Percentiles rank a stretch among this genome's conserved stretches.
Conservation (phyloP, 2,888 invertebrate genomes). For the Eulithis prunata region DNA sequence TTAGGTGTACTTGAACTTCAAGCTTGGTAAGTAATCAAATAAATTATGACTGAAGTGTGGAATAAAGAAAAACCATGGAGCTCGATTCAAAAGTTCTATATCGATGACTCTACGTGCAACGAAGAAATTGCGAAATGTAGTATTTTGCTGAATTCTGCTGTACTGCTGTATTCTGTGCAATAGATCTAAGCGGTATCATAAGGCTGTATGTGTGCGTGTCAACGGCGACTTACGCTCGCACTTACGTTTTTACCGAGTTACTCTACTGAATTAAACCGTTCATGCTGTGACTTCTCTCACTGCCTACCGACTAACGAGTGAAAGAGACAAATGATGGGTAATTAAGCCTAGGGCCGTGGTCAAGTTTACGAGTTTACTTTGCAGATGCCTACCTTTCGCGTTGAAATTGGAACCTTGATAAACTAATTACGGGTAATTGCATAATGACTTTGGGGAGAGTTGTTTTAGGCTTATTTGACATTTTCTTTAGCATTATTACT, state of each 20-base stretch:
- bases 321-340: conserved; percentile 58
- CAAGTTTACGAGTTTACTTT: conserved; percentile 56
- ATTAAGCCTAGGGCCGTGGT: conserved; percentile 63
- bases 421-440: conserved; percentile 54
- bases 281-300: conserved; percentile 15
- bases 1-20: too few relatives aligned
- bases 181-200: not conserved
- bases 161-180: too few relatives aligned
- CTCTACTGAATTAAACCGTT: conserved; percentile 11
- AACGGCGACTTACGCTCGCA: not conserved
- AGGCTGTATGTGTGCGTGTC: not conserved
- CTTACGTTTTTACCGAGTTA: not conserved
- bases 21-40: too few relatives aligned
- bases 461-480: conserved; percentile 30
- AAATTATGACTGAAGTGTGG: too few relatives aligned
- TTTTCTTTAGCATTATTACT: conserved; percentile 19
- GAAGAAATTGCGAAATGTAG: too few relatives aligned
- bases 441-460: conserved; percentile 45
- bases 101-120: too few relatives aligned
- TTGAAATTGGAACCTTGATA: conserved; percentile 46
- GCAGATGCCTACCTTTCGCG: conserved; percentile 46
- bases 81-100: too few relatives aligned
- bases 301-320: conserved; percentile 46
- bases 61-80: too few relatives aligned
- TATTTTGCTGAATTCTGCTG: too few relatives aligned